Base-by-base conservation (phyloP, 2,888 invertebrate species). In the Melinaea marsaeus region DNA sequence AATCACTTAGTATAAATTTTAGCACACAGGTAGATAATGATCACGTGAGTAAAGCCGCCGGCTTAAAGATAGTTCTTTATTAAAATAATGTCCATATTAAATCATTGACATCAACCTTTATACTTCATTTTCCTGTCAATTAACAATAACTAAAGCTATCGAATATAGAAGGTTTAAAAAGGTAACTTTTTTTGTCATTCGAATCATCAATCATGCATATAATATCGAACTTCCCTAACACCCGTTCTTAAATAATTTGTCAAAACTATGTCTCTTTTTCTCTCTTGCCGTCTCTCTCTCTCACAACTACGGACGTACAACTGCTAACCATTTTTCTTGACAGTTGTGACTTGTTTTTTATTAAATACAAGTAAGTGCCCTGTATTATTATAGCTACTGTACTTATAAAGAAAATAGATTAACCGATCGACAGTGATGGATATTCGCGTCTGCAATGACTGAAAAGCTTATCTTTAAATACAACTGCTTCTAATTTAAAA, bases 181-280 rank as follows among this genome's bases (percentile, higher is more conserved):
- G 74, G 76, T 75, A 79, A 74, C 79, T 78, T 82, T 83, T 83
- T 82, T 80, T 78, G 79, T 75, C 77, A 85, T 85, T 81, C 82
- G 76, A 79, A 78, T 84, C 80, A 90, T 90, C 88, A 85, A 90
- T 90, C 90, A 90, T 78, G 72, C 75, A 75, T 78, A 87, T 84
- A 88, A 88, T 85, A 81, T 83, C 76, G 81, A 79, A 82, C 85
- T 85, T 82, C 81, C 83, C 81, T 83, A 75, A 84, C 84, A 86
- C 90, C 90, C 89, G 90, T 89, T 81, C 89, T 86, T 86, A 86
- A 88, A 89, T 90, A 89, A 90, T 90, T 90, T 90, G 89, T 90
- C 90, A 90, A 83, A 84, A 87, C 32, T 32, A n/a, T 32, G 51
- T 51, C 51, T 51, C 9, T 51, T 9, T 9, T 4, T 32, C 32